Percentiles rank a stretch among this genome's conserved stretches.
Conservation (phyloP, 2,888 invertebrate genomes). For the Parnassius orleans region DNA sequence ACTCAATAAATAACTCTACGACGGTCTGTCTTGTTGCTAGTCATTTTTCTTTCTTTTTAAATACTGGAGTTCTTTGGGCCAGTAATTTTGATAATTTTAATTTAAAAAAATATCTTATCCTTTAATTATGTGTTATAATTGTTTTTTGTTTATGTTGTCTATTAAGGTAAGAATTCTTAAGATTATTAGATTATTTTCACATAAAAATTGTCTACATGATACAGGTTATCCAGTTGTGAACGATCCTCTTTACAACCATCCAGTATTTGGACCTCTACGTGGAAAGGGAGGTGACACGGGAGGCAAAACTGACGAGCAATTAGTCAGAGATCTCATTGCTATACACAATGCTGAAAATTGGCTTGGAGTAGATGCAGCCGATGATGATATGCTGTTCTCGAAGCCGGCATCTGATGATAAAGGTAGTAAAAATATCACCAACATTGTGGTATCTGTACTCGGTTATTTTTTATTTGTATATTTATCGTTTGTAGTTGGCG, state of each 20-base stretch:
- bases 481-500: conserved; percentile 62
- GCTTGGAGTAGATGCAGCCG: conserved; percentile 94
- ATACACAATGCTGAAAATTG: conserved; percentile 97
- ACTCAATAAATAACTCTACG: no score
- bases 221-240: conserved; percentile 97
- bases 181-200: no score
- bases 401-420: conserved; percentile 86
- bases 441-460: background rate
- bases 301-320: conserved; percentile 93
- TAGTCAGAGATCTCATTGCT: conserved; percentile 92
- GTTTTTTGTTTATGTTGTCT: no score
- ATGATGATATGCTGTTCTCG: conserved; percentile 92
- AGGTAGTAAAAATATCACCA: conserved; percentile 59
- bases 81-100: no score
- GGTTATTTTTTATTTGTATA: background rate
- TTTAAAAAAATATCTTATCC: no score
- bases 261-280: conserved; percentile 95
- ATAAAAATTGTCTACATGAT: background rate
- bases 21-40: no score
- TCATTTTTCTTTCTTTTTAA: no score
- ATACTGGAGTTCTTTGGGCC: no score
- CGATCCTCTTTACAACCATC: conserved; percentile 98
- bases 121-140: no score
- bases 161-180: no score
- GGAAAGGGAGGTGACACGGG: conserved; percentile 94